A percentile compares a stretch with the other conserved stretches of the same genome.
These are phyloP conservation scores for Acinonyx jubatus DNA, from an alignment of 2,113 vertebrate genomes.

Conservation along the genomic window DNA sequence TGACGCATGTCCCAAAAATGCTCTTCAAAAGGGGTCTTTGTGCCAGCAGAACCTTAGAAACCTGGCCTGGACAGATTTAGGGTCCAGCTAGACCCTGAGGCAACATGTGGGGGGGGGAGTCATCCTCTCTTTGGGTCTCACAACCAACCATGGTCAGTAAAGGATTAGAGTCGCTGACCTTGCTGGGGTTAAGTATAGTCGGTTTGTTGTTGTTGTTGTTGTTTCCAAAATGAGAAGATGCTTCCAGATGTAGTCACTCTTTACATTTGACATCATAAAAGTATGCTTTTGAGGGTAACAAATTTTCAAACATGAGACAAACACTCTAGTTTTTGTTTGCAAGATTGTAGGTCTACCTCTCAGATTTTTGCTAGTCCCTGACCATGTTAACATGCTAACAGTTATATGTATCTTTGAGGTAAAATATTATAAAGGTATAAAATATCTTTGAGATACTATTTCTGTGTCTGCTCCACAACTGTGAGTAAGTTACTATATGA, in stretches of 20 bases:
- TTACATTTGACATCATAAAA: background rate
- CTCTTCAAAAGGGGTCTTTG: constrained; percentile 64
- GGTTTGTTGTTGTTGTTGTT: no score
- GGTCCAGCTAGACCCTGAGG: background rate
- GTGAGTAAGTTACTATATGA: background rate
- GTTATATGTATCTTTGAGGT: background rate
- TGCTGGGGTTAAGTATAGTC: background rate
- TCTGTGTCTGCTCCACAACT: background rate
- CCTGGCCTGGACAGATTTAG: background rate
- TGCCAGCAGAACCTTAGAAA: constrained; percentile 65
- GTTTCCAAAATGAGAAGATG: background rate
- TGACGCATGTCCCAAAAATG: constrained; percentile 51
- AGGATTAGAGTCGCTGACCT: background rate
- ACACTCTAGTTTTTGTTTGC: background rate
- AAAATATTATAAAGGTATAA: background rate
- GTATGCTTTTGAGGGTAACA: background rate
- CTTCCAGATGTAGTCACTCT: background rate
- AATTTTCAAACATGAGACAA: background rate
- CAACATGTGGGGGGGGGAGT: background rate
- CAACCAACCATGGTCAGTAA: background rate
- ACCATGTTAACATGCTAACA: background rate
- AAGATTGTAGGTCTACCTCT: background rate
- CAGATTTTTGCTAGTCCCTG: background rate
- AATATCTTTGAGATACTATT: background rate
- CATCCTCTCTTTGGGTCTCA: background rate